Base-by-base conservation (phyloP, 2,888 invertebrate species). In the Horisme vitalbata region DNA sequence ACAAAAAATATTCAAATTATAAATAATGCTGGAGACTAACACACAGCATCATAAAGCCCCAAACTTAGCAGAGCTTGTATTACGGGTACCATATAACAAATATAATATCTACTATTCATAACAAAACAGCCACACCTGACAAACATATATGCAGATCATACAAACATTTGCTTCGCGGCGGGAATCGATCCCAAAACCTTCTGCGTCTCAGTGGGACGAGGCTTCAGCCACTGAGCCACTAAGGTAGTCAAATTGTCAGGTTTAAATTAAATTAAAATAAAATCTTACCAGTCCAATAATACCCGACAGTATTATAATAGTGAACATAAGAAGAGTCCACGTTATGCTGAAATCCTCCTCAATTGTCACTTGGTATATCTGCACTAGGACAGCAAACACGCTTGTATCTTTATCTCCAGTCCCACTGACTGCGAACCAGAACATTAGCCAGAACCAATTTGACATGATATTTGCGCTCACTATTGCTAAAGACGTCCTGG, bases 351-450 rank as follows among this genome's bases (percentile, higher is more conserved):
- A 56, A 1, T 53, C 52, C 1, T 55, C 47, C 1, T 72, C 63
- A 3, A 67, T 63, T 0, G 78, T 62, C 2, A 65, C 55, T 15
- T 65, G 65, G 57, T 83, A 82, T 8, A 71, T 63, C 27, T 76
- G 73, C 4, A 70, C 55, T 0, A 88, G 61, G 5, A 82, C 79
- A 0, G 80, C 78, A 1, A 75, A 55, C 0, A 71, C 55, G 18
- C 70, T 59, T 0, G 64, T 66, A 23, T 75, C 78, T 24, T 67
- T 66, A 0, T 59, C 55, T 0, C 38, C 59, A 2, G 52, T 41
- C 3, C 63, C 71, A 2, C 69, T 66, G n/a, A 83, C 52, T 2
- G 66, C 59, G 45, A 65, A 81, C 88, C 87, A 88, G 45, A 83
- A 79, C 11, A 83, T 6, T 4, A 77, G 46, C 6, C 77, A 71